Conservation (phyloP, 2,888 invertebrate species). For the Epirrhoe alternata region DNA sequence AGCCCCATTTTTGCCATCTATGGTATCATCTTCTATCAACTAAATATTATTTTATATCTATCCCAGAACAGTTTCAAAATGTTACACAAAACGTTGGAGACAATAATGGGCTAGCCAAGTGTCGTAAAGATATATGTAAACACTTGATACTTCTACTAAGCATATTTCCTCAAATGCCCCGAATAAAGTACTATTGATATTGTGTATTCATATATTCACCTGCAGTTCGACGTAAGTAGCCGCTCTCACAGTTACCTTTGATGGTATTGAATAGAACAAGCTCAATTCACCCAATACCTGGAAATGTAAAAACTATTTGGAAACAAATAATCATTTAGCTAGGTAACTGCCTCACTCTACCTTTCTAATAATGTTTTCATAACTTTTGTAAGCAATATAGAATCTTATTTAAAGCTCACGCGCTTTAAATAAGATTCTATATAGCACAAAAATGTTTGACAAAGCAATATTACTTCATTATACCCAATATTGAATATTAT, state of each 20-base stretch:
- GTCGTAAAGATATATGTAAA: neutral
- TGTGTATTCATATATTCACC: slow-evolving; percentile 48
- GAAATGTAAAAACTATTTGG: slow-evolving; percentile 38
- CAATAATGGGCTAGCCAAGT: neutral
- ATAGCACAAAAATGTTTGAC: too few species aligned
- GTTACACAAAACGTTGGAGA: too few species aligned
- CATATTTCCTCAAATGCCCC: neutral
- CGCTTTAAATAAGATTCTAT: too few species aligned
- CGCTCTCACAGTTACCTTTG: slow-evolving; percentile 79
- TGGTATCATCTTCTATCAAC: too few species aligned
- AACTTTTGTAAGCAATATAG: too few species aligned
- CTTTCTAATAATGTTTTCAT: too few species aligned
- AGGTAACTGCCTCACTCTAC: neutral
- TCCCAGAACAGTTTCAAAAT: too few species aligned
- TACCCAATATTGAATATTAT: too few species aligned
- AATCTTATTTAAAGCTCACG: too few species aligned
- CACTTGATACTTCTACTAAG: neutral
- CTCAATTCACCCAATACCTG: slow-evolving; percentile 77
- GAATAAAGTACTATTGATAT: neutral
- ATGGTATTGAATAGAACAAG: slow-evolving; percentile 76
- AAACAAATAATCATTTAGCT: slow-evolving; percentile 20
- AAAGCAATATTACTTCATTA: too few species aligned
- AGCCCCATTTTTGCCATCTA: too few species aligned
- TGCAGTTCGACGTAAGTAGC: slow-evolving; percentile 81
- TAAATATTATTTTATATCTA: too few species aligned